A percentile compares a stretch with the other conserved stretches of the same genome.
These are phyloP conservation scores for Myotis pilosus DNA, from an alignment of 2,797 vertebrate genomes.

Conservation along the genomic window DNA sequence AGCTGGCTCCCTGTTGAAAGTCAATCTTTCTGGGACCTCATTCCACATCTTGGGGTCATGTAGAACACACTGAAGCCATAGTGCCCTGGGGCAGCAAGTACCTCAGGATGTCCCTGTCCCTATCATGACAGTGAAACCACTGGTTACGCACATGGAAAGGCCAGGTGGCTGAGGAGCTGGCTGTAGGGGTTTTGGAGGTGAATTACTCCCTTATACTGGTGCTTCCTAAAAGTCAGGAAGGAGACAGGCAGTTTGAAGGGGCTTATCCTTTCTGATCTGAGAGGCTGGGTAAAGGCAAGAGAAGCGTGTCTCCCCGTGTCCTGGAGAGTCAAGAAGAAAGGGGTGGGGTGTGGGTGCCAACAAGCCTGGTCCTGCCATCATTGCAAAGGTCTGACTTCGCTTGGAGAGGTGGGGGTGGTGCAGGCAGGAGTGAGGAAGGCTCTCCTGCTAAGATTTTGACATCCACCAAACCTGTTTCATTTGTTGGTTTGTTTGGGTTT, in stretches of 20 bases:
- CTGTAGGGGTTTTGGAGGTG: rapidly evolving
- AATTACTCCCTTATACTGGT: neutral
- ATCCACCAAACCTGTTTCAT: neutral
- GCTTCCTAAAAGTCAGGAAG: neutral
- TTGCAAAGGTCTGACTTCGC: neutral
- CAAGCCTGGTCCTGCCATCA: conserved; percentile 9
- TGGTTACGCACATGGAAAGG: neutral
- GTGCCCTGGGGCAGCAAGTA: neutral
- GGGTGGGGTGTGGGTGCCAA: neutral
- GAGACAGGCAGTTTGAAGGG: neutral
- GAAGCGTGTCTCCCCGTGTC: neutral
- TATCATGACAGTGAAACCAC: neutral
- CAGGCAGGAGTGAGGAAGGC: neutral
- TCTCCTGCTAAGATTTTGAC: neutral
- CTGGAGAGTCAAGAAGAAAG: neutral
- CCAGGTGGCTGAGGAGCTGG: neutral
- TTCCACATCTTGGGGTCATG: neutral
- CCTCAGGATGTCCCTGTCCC: neutral
- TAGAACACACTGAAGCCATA: neutral
- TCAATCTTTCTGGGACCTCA: neutral
- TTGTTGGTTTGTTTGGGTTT: neutral
- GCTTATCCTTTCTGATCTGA: neutral
- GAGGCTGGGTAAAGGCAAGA: neutral
- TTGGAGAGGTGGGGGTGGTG: no score
- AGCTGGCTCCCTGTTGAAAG: neutral